phyloP scores from a whole-genome alignment of 2,797 vertebrate species.

The Ctenopoma multispine region DNA sequence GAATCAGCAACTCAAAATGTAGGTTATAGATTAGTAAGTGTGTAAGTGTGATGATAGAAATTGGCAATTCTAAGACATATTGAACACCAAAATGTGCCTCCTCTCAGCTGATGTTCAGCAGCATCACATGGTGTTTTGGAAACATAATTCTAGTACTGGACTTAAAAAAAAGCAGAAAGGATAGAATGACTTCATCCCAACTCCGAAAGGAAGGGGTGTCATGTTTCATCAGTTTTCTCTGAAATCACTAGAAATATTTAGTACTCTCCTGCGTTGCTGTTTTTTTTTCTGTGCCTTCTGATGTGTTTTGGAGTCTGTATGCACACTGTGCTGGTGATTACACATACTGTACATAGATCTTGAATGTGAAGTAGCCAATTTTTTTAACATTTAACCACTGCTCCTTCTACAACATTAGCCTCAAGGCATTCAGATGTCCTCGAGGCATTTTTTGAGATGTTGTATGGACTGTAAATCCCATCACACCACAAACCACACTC shows the following conservation, averaged over 20 bases:
- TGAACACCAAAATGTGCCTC: constrained; percentile 46
- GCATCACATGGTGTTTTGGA: constrained; percentile 46
- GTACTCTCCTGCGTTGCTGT: constrained; percentile 5
- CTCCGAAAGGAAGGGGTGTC: constrained; percentile 37
- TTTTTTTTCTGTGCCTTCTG: constrained; percentile 42
- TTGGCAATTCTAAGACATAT: constrained; percentile 30
- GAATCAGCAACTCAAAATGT: constrained; percentile 61
- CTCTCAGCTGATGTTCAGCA: constrained; percentile 58
- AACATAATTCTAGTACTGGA: constrained; percentile 27
- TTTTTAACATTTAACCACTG: constrained; percentile 50
- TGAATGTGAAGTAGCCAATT: constrained; percentile 45
- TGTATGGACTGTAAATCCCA: constrained; percentile 48
- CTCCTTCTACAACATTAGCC: constrained; percentile 63
- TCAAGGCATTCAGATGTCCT: constrained; percentile 63
- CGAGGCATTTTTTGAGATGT: constrained; percentile 65
- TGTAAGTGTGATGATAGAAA: constrained; percentile 50
- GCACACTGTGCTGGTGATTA: constrained; percentile 12
- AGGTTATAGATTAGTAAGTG: constrained; percentile 62
- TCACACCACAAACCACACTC: constrained; percentile 37
- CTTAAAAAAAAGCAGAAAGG: constrained; percentile 9
- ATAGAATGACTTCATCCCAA: constrained; percentile 10
- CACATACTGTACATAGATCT: constrained; percentile 5
- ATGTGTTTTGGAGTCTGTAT: background rate
- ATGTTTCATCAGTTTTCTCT: constrained; percentile 29
- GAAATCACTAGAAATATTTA: constrained; percentile 53